A percentile compares a stretch with the other conserved stretches of the same genome.
These are phyloP conservation scores for Drosophila merina DNA, from an alignment of 2,888 invertebrate genomes.

Conservation along the genomic window DNA sequence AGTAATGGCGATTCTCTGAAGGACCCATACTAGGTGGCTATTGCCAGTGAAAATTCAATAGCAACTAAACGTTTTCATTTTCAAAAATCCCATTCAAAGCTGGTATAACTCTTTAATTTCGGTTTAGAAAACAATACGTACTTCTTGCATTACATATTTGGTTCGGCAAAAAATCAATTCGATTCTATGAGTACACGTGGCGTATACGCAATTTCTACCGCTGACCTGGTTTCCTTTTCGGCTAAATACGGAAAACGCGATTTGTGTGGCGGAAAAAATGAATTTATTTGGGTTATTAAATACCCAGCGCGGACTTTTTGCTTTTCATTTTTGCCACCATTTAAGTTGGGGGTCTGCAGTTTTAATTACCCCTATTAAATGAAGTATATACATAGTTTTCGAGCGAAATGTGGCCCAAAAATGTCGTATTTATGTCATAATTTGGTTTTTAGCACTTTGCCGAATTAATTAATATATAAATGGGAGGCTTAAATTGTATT, in stretches of 20 bases:
- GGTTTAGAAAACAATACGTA: not conserved
- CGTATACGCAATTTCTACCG: constrained; percentile 33
- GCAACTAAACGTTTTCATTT: not conserved
- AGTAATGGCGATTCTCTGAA: constrained; percentile 4
- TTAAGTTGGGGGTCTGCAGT: constrained; percentile 8
- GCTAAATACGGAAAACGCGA: constrained; percentile 4
- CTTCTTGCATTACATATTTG: no score
- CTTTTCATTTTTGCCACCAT: constrained; percentile 1
- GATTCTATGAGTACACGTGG: not conserved
- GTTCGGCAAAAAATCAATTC: constrained; percentile 29
- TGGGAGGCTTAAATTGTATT: not conserved
- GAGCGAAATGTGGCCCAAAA: not conserved
- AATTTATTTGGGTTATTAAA: constrained; percentile 24
- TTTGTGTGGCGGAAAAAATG: constrained; percentile 10
- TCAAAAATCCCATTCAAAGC: not conserved
- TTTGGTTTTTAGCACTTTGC: constrained; percentile 17
- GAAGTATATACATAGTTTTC: not conserved
- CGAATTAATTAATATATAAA: constrained; percentile 22
- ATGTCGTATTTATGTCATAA: constrained; percentile 10
- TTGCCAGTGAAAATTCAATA: not conserved
- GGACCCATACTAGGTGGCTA: not conserved
- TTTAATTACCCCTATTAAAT: constrained; percentile 37
- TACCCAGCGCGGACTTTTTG: not conserved
- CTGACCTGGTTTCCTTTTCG: constrained; percentile 27
- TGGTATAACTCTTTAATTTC: not conserved